These are phyloP conservation scores for Nomada fabriciana DNA, from an alignment of 2,888 invertebrate genomes.

Conservation along the genomic window DNA sequence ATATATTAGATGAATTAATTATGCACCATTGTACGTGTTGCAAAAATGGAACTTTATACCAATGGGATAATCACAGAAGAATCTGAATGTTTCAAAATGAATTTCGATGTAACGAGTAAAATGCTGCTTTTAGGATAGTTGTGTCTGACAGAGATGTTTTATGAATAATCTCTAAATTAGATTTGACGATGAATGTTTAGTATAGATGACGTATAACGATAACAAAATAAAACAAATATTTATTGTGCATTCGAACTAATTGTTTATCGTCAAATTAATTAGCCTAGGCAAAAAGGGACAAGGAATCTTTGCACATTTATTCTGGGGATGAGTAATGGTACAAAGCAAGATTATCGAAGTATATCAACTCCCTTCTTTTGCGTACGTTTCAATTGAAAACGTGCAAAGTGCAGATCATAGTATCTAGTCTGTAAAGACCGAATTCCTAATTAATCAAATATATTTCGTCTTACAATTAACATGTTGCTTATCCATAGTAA, in stretches of 20 bases:
- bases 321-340: conserved; percentile 53
- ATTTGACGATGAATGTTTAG: conserved; percentile 53
- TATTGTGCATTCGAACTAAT: conserved; percentile 29
- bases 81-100: conserved; percentile 9
- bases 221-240: conserved; percentile 6
- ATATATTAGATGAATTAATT: background rate
- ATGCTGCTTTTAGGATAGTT: conserved; percentile 55
- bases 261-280: conserved; percentile 47
- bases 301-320: conserved; percentile 35
- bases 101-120: conserved; percentile 19
- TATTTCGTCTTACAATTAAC: conserved; percentile 23
- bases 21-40: background rate
- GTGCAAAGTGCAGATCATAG: conserved; percentile 43
- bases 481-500: background rate
- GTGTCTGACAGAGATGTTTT: conserved; percentile 48
- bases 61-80: conserved; percentile 4
- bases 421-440: conserved; percentile 66
- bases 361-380: conserved; percentile 31
- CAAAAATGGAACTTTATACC: background rate
- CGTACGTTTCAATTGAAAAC: conserved; percentile 25
- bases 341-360: conserved; percentile 48
- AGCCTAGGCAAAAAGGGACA: conserved; percentile 26
- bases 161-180: background rate
- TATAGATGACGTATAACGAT: conserved; percentile 18
- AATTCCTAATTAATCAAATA: conserved; percentile 53